Percentiles rank a stretch among this genome's conserved stretches.
These are phyloP conservation scores for Perdix hodgsoniae DNA, from an alignment of 2,797 vertebrate species.

Conservation along the genomic window DNA sequence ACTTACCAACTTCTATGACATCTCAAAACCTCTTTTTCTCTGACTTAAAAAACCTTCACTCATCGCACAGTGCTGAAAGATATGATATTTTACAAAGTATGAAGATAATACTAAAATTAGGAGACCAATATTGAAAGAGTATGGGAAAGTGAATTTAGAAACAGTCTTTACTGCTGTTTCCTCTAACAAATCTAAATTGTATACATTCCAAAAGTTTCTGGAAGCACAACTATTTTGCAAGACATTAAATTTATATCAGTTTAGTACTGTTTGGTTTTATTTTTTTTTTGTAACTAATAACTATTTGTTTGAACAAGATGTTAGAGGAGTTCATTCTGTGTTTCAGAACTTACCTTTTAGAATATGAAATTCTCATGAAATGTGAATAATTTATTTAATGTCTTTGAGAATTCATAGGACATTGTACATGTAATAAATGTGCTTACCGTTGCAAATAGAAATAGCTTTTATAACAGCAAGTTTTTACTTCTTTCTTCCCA, in stretches of 20 bases:
- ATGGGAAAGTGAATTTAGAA: background rate
- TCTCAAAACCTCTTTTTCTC: background rate
- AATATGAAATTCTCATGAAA: background rate
- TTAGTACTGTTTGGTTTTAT: background rate
- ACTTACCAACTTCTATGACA: background rate
- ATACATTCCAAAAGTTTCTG: background rate
- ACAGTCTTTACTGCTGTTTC: background rate
- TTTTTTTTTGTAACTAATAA: background rate
- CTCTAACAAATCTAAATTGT: background rate
- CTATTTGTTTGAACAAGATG: background rate
- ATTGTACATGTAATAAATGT: background rate
- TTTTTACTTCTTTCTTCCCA: background rate
- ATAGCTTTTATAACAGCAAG: background rate
- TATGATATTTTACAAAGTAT: background rate
- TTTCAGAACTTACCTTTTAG: background rate
- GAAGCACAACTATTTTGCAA: background rate
- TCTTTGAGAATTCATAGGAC: background rate
- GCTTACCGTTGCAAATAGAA: background rate
- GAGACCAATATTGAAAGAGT: background rate
- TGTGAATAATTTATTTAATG: background rate
- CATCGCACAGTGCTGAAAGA: background rate
- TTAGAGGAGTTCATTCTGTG: background rate
- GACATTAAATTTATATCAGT: fast-evolving
- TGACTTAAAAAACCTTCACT: background rate
- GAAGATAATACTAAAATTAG: background rate